Conservation (phyloP, 2,888 invertebrate species). For the Euzophera pinguis region DNA sequence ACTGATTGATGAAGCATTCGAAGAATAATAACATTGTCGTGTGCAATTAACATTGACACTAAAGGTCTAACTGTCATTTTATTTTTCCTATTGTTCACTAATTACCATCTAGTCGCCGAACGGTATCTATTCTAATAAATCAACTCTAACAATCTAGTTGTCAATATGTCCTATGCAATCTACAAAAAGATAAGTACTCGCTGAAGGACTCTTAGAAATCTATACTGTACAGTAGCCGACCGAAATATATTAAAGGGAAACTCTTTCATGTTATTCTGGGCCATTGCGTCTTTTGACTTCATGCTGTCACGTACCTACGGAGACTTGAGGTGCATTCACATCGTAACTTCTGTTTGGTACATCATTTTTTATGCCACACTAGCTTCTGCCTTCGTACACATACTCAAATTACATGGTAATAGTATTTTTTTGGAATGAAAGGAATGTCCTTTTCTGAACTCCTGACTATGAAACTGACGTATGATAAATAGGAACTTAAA, state of each 20-base stretch:
- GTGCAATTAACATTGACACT: no score
- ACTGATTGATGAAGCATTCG: no score
- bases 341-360: not conserved
- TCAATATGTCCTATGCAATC: not conserved
- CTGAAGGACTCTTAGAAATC: not conserved
- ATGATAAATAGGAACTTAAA: no score
- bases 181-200: constrained; percentile 1
- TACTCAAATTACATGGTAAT: no score
- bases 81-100: not conserved
- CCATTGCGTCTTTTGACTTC: constrained; percentile 40
- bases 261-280: constrained; percentile 39
- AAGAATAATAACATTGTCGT: no score
- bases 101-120: not conserved
- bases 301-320: constrained; percentile 14
- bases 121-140: not conserved
- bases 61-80: no score
- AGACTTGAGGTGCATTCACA: constrained; percentile 13
- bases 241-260: constrained; percentile 29
- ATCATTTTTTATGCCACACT: no score
- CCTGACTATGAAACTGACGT: no score
- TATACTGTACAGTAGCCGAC: constrained; percentile 19
- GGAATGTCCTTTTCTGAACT: no score
- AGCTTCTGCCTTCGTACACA: no score
- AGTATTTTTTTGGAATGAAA: no score
- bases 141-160: not conserved